Evolutionary conservation across 1,140 invertebrate species (phyloP).

Genomic region (Gryon sp.): DNA sequence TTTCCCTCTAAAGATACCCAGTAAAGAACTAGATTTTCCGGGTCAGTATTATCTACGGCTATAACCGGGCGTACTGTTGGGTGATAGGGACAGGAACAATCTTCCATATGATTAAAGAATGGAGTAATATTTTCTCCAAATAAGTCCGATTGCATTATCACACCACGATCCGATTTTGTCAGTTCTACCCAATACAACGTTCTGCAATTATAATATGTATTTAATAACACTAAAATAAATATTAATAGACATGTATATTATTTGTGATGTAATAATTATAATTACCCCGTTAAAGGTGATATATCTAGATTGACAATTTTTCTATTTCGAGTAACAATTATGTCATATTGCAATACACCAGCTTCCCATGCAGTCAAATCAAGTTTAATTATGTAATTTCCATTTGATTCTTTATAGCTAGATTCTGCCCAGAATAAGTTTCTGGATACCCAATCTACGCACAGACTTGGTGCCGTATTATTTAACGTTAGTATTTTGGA

Average conservation of each 20-base stretch:
- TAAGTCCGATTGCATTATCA: slow-evolving; percentile 83
- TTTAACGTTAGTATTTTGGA: slow-evolving; percentile 85
- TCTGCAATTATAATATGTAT: slow-evolving; percentile 77
- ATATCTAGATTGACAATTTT: slow-evolving; percentile 84
- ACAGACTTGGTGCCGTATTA: slow-evolving; percentile 84
- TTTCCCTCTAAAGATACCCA: slow-evolving; percentile 82
- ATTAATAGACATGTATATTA: slow-evolving; percentile 24
- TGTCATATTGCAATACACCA: slow-evolving; percentile 75
- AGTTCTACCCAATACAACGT: slow-evolving; percentile 87
- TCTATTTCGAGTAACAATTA: slow-evolving; percentile 78
- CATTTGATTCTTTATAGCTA: slow-evolving; percentile 74
- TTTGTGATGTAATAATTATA: neutral
- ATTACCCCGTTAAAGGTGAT: slow-evolving; percentile 85
- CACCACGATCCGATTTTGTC: slow-evolving; percentile 78
- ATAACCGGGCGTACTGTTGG: slow-evolving; percentile 82
- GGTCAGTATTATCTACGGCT: slow-evolving; percentile 83
- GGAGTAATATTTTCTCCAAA: slow-evolving; percentile 80
- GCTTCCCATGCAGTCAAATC: slow-evolving; percentile 76
- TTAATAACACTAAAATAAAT: slow-evolving; percentile 22
- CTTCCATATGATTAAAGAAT: slow-evolving; percentile 81
- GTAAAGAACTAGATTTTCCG: slow-evolving; percentile 81
- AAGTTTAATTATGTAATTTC: slow-evolving; percentile 70
- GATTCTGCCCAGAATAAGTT: slow-evolving; percentile 89
- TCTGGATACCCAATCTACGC: slow-evolving; percentile 91
- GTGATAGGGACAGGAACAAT: slow-evolving; percentile 75